A percentile compares a stretch with the other conserved stretches of the same genome.
phyloP scores from a whole-genome alignment of 2,888 invertebrate genomes.

The Antitype chi region DNA sequence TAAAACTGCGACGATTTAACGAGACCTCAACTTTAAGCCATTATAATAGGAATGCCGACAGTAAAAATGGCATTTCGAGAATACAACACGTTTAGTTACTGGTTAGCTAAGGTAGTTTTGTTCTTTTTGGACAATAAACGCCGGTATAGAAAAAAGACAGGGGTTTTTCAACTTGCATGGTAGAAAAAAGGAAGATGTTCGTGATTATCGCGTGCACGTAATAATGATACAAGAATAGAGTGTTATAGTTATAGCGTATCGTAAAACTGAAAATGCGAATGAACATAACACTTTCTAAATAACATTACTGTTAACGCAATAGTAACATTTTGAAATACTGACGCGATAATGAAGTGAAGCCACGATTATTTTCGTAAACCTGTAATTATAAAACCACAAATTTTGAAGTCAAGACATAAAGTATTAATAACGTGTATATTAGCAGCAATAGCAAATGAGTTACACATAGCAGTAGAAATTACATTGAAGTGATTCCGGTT shows the following conservation, averaged over 20 bases:
- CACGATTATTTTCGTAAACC: slow-evolving; percentile 32
- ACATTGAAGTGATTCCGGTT: slow-evolving; percentile 70
- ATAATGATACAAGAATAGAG: slow-evolving; percentile 28
- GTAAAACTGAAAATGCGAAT: slow-evolving; percentile 33
- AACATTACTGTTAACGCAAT: slow-evolving; percentile 23
- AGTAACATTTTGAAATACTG: slow-evolving; percentile 30
- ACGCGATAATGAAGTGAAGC: slow-evolving; percentile 23
- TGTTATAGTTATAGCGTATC: slow-evolving; percentile 36
- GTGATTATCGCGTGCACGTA: slow-evolving; percentile 31
- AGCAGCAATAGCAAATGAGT: slow-evolving; percentile 50
- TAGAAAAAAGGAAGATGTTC: neutral
- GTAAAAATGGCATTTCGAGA: slow-evolving; percentile 52
- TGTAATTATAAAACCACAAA: slow-evolving; percentile 44
- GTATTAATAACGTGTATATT: slow-evolving; percentile 58
- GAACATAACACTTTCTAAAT: slow-evolving; percentile 50
- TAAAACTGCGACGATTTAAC: slow-evolving; percentile 68
- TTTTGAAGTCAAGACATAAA: slow-evolving; percentile 53
- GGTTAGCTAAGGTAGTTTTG: slow-evolving; percentile 40
- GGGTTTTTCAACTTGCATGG: slow-evolving; percentile 19
- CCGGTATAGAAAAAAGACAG: slow-evolving; percentile 11
- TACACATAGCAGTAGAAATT: slow-evolving; percentile 65
- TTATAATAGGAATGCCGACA: slow-evolving; percentile 55
- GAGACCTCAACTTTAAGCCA: slow-evolving; percentile 59
- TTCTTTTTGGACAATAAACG: slow-evolving; percentile 28
- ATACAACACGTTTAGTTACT: slow-evolving; percentile 49